Conservation (phyloP, 2,113 vertebrate species). For the Periophthalmodon schlosseri region DNA sequence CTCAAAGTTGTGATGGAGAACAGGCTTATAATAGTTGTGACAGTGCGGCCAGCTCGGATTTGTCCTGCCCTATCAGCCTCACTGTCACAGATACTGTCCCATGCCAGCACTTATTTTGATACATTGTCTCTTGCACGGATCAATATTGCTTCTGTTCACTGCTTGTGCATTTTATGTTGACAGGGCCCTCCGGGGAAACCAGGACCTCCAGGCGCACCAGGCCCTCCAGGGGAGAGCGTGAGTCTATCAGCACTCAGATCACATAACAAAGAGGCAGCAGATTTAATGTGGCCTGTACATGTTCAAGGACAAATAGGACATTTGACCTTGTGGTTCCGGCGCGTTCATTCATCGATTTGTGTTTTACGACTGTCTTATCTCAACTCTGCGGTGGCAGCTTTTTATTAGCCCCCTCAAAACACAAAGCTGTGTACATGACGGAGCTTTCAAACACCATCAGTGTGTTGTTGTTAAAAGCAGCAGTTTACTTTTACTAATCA, state of each 20-base stretch:
- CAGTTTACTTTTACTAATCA: not conserved
- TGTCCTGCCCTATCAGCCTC: not conserved
- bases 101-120: not conserved
- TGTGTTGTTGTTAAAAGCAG: not conserved
- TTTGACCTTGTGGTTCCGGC: not conserved
- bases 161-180: constrained; percentile 7
- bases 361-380: not conserved
- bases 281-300: not conserved
- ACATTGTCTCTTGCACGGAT: not conserved
- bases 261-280: not conserved
- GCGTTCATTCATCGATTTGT: not conserved
- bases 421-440: not conserved
- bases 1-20: too few relatives aligned
- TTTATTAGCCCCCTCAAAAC: not conserved
- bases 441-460: not conserved
- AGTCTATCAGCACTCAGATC: constrained; percentile 21
- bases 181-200: constrained; percentile 79
- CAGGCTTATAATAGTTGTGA: not conserved
- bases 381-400: not conserved
- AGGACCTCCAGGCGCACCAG: constrained; percentile 72
- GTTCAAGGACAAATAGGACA: not conserved
- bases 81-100: not conserved
- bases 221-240: constrained; percentile 79
- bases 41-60: not conserved
- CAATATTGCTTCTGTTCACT: constrained; percentile 2